Percentiles rank a stretch among this genome's conserved stretches.
These are phyloP conservation scores for Pachycephala philippinensis DNA, from an alignment of 2,113 vertebrate genomes.

Conservation along the genomic window DNA sequence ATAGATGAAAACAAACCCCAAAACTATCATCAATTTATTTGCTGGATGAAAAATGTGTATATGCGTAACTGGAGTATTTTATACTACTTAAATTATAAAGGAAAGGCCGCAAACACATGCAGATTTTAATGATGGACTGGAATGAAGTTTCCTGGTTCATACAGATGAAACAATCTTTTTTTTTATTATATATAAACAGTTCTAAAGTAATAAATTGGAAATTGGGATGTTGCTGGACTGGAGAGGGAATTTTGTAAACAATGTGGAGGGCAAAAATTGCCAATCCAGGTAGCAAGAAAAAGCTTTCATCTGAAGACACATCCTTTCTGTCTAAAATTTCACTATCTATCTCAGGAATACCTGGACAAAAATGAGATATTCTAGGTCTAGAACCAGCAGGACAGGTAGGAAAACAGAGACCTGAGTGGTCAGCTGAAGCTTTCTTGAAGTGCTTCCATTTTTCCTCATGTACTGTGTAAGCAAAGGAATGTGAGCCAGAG, in stretches of 20 bases:
- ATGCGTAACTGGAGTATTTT: background rate
- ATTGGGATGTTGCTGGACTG: background rate
- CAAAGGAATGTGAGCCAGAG: background rate
- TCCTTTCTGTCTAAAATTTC: background rate
- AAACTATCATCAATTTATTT: background rate
- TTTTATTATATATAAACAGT: background rate
- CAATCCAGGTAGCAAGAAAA: background rate
- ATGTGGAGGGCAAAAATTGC: background rate
- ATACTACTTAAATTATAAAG: background rate
- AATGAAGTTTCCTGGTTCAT: background rate
- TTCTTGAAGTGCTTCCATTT: background rate
- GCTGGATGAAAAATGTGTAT: background rate
- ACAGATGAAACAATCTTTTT: background rate
- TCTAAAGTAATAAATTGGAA: background rate
- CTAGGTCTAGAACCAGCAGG: background rate
- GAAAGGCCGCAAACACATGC: background rate
- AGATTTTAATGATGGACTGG: background rate
- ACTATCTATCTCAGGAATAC: background rate
- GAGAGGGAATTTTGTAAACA: background rate
- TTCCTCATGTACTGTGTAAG: background rate
- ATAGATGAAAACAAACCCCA: background rate
- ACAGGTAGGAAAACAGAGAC: background rate
- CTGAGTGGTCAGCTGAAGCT: background rate
- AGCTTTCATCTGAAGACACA: background rate
- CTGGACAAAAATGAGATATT: background rate